Base-by-base conservation (phyloP, 2,797 vertebrate genomes). In the Yasuhikotakia modesta region DNA sequence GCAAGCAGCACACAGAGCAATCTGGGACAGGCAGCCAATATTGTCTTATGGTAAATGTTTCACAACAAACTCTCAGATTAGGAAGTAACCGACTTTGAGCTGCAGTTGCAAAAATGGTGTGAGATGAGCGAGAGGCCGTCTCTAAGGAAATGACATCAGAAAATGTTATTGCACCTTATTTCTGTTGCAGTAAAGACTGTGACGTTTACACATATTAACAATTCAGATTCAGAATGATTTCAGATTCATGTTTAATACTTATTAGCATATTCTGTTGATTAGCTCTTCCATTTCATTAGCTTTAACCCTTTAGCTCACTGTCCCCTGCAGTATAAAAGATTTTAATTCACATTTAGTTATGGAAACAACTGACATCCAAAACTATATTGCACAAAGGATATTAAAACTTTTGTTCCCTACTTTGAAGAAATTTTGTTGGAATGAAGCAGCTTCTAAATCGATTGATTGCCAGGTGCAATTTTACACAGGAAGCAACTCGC, bases 401-500 rank as follows among this genome's bases (percentile, higher is more conserved):
- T 57, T 70, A 64, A 68, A 76, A 63, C 39, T 65, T 81, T 81
- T 81, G 74, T 53, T 77, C 70, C 61, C 63, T 67, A 79, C 19
- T 57, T 70, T 61, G 75, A 78, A 75, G 74, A 70, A 71, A 81
- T 74, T 80, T 67, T 10, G 76, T 69, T 78, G 83, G 80, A 82
- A 84, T 82, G 75, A 64, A 86, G 82, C 82, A 84, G 85, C 81
- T 75, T 83, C 32, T 32, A 53, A 19, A 61, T 32, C 13, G 70
- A 73, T 73, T 80, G 83, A 84, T 84, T 86, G 85, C 81, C 85
- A 70, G 80, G 79, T 86, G 85, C 82, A 83, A 82, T 64, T 66
- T 79, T 72, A 82, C 21, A 60, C n/a, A 81, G 72, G 53, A 69
- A 71, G 76, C 14, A 17, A 27, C 30, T 65, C 22, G 58, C 73